phyloP scores from a whole-genome alignment of 1,140 invertebrate species.

The Procambarus virginalis region DNA sequence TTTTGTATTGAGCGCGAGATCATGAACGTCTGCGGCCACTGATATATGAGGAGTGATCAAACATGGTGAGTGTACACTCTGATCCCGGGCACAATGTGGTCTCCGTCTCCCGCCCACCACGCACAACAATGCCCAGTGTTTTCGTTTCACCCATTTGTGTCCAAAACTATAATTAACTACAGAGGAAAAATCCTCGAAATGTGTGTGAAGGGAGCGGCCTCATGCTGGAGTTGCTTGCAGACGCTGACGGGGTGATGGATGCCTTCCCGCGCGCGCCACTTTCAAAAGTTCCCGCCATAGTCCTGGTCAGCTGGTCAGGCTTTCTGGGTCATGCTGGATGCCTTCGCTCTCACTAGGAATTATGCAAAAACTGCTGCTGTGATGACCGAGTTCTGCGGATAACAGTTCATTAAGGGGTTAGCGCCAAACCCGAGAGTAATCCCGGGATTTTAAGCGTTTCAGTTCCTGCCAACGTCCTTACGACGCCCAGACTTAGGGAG shows the following conservation, averaged over 20 bases:
- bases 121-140: conserved; percentile 47
- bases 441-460: conserved; percentile 24
- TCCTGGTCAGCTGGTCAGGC: background rate
- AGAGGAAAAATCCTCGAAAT: conserved; percentile 55
- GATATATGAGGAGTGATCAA: conserved; percentile 63
- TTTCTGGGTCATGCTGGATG: background rate
- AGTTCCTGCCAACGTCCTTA: background rate
- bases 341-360: conserved; percentile 20
- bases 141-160: conserved; percentile 59
- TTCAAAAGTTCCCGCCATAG: conserved; percentile 34
- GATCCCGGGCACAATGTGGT: conserved; percentile 43
- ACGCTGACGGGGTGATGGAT: conserved; percentile 63
- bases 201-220: conserved; percentile 38
- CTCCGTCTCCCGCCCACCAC: conserved; percentile 40
- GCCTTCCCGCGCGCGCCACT: conserved; percentile 47
- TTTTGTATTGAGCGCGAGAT: conserved; percentile 42
- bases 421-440: conserved; percentile 30
- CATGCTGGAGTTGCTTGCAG: conserved; percentile 55
- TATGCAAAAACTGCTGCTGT: conserved; percentile 22
- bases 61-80: conserved; percentile 45
- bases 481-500: conserved; percentile 8
- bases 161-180: conserved; percentile 63
- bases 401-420: conserved; percentile 46
- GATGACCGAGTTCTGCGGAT: conserved; percentile 32
- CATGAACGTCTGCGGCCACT: conserved; percentile 41